A percentile compares a stretch with the other conserved stretches of the same genome.
These are phyloP conservation scores for Porites cylindrica DNA, from an alignment of 92 coral and sea anemone genomes.

Conservation along the genomic window DNA sequence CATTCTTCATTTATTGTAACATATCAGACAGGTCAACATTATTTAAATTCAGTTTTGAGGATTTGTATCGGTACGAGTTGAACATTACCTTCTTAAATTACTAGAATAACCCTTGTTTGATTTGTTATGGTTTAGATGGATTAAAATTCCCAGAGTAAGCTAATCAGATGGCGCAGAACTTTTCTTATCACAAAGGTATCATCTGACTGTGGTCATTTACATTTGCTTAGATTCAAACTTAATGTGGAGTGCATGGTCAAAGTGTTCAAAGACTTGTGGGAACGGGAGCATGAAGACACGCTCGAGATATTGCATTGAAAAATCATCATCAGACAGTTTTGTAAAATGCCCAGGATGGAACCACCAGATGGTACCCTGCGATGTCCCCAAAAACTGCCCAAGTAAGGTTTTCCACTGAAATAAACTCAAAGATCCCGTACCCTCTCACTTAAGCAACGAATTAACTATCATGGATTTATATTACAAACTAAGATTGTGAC, in stretches of 20 bases:
- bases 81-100: too few relatives aligned
- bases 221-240: constrained; percentile 4
- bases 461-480: neutral
- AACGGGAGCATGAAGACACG: constrained; percentile 59
- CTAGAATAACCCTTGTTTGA: too few relatives aligned
- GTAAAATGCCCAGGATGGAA: constrained; percentile 48
- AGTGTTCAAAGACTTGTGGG: constrained; percentile 74
- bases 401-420: constrained; percentile 1
- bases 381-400: constrained; percentile 39
- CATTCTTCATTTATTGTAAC: too few relatives aligned
- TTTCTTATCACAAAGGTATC: neutral
- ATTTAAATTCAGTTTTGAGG: too few relatives aligned
- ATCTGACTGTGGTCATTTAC: neutral
- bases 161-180: neutral
- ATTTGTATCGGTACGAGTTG: too few relatives aligned
- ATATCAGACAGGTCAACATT: too few relatives aligned
- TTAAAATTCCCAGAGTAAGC: too few relatives aligned
- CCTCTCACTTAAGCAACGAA: neutral
- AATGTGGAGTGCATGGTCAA: constrained; percentile 80
- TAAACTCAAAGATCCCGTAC: neutral
- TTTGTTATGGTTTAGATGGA: too few relatives aligned
- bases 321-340: constrained; percentile 23
- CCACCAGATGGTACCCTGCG: constrained; percentile 44
- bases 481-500: too few relatives aligned
- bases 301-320: constrained; percentile 59